These are phyloP conservation scores for Sapayoa aenigma DNA, from an alignment of 2,113 vertebrate species.

Conservation along the genomic window DNA sequence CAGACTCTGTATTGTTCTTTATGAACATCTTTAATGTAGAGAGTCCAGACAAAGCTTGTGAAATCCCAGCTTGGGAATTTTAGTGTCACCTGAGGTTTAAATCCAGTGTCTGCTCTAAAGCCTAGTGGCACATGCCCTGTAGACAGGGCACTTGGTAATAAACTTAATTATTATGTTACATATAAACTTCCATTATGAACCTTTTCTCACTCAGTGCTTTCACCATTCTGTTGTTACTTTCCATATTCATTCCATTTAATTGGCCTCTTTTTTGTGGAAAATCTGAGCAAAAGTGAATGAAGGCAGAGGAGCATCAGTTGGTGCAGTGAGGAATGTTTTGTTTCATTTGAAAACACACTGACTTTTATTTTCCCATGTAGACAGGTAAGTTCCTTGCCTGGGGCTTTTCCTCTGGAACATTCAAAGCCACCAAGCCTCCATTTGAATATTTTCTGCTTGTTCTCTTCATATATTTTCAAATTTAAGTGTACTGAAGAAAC, in stretches of 20 bases:
- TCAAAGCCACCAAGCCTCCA: not conserved
- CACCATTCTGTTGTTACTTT: not conserved
- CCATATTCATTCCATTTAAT: not conserved
- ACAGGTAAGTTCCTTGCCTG: not conserved
- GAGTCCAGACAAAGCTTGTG: not conserved
- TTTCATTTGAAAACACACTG: not conserved
- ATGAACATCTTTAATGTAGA: not conserved
- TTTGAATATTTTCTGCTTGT: not conserved
- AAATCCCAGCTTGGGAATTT: not conserved
- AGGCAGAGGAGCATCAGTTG: not conserved
- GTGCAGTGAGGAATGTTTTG: not conserved
- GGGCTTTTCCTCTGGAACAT: not conserved
- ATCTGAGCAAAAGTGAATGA: not conserved
- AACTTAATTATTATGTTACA: not conserved
- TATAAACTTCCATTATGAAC: not conserved
- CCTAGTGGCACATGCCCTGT: not conserved
- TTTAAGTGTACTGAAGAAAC: not conserved
- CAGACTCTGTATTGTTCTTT: not conserved
- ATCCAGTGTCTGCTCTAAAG: not conserved
- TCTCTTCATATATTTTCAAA: not conserved
- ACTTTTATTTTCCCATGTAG: not conserved
- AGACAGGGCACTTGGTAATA: not conserved
- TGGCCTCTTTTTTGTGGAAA: not conserved
- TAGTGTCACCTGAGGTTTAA: not conserved
- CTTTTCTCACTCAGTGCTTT: not conserved